Percentiles rank a stretch among this genome's conserved stretches.
Evolutionary conservation across 2,888 invertebrate genomes (phyloP).

Genomic region (Cerastis rubricosa): DNA sequence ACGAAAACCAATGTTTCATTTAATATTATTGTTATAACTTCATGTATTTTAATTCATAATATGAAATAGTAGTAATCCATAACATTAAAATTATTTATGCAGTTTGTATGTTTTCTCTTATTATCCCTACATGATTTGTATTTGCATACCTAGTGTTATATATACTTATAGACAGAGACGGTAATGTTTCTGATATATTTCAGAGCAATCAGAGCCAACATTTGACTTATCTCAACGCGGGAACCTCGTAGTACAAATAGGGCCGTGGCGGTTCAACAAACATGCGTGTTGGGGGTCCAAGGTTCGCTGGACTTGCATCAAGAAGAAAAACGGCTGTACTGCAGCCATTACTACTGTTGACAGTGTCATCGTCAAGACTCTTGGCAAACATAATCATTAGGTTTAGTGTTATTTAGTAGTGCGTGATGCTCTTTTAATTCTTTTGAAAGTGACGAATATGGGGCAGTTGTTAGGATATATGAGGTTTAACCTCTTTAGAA

Average conservation of each 20-base stretch:
- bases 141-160: no score
- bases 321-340: constrained; percentile 86
- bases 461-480: no score
- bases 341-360: constrained; percentile 69
- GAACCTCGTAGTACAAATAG: constrained; percentile 86
- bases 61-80: no score
- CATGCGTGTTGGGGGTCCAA: constrained; percentile 87
- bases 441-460: no score
- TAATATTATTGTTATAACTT: background rate
- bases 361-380: no score
- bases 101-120: background rate
- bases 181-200: background rate
- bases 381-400: no score
- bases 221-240: constrained; percentile 86
- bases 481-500: no score
- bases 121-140: background rate
- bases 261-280: constrained; percentile 87
- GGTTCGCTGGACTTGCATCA: constrained; percentile 87
- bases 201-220: constrained; percentile 66
- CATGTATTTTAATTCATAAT: no score
- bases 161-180: no score
- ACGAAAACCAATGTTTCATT: constrained; percentile 42
- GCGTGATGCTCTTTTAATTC: no score
- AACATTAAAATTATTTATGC: no score
- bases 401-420: no score